Evolutionary conservation across 2,113 vertebrate genomes (phyloP), one percentile per base, ranked within the genome.

Genomic region (Burhinus oedicnemus): DNA sequence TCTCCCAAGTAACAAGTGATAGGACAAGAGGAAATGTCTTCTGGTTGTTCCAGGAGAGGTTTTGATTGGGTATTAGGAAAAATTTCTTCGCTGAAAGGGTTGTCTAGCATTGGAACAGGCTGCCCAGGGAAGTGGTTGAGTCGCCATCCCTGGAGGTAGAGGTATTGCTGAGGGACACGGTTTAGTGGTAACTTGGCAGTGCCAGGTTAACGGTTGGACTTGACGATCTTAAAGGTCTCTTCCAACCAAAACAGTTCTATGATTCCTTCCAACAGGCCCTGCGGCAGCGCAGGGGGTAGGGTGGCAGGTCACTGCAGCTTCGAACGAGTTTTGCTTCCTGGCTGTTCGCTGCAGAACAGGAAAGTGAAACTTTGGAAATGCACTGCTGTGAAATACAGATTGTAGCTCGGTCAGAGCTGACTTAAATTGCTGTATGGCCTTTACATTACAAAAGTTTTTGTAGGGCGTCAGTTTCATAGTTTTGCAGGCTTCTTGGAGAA

Each of bases 361-460:
- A 18, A 4, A 4, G 58, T 12, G 3, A 3, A 62, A 17, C 32
- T 9, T 5, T 4, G 0, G 36, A 13, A 4, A 2, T 2, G n/a
- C 21, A 45, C 5, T 0, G 44, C 38, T 4, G 9, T 8, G 55
- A 12, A 3, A 2, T 2, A 5, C 0, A 2, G 51, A 0, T 5
- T 7, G 40, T 47, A 5, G 49, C 20, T 8, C 13, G 0, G 22
- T 5, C 60, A 3, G 49, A 49, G 29, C 72, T 14, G 23, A 2
- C 30, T 17, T 9, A 2, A 11, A 0, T 23, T 34, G 8, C n/a
- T 5, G 4, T 4, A 32, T 3, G 65, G 34, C 9, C 6, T 42
- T 15, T 3, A 1, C 3, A 4, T 58, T 25, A 8, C 15, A 2
- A 20, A 20, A n/a, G 0, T 1, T 9, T 25, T 8, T 1, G n/a